Evolutionary conservation across 1,140 invertebrate genomes (phyloP).

Genomic region (Brachionus rubens): DNA sequence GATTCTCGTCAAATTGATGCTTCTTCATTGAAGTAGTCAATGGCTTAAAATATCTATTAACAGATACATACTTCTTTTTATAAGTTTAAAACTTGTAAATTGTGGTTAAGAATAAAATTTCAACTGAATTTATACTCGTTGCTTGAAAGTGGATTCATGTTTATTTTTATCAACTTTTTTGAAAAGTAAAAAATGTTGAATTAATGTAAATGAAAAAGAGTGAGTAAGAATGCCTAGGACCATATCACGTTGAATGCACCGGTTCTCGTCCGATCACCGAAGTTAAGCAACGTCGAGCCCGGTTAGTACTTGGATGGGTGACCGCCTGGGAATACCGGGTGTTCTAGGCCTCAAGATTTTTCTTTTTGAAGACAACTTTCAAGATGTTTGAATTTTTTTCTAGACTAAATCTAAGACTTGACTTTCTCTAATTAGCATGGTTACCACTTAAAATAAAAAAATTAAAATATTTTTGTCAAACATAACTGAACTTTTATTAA

Average conservation of each 20-base stretch:
- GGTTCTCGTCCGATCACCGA: slow-evolving; percentile 47
- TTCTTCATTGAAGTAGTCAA: slow-evolving; percentile 4
- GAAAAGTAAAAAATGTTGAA: background rate
- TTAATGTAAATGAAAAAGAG: background rate
- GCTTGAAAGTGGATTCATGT: background rate
- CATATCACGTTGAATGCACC: slow-evolving; percentile 47
- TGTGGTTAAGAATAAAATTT: background rate
- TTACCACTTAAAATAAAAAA: no score
- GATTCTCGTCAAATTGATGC: background rate
- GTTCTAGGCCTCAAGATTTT: slow-evolving; percentile 25
- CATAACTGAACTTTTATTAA: no score
- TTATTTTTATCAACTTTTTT: background rate
- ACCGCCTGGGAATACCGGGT: slow-evolving; percentile 47
- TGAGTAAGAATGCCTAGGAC: background rate
- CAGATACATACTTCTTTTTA: slow-evolving; percentile 25
- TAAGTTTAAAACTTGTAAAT: background rate
- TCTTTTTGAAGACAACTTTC: no score
- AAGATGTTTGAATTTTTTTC: background rate
- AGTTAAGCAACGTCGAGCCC: slow-evolving; percentile 46
- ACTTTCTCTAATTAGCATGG: background rate
- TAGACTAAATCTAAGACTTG: background rate
- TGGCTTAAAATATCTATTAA: background rate
- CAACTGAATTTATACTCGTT: background rate
- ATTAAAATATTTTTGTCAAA: no score
- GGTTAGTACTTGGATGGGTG: slow-evolving; percentile 47